Evolutionary conservation across 2,888 invertebrate species (phyloP).

Genomic region (Melanostoma scalare): DNA sequence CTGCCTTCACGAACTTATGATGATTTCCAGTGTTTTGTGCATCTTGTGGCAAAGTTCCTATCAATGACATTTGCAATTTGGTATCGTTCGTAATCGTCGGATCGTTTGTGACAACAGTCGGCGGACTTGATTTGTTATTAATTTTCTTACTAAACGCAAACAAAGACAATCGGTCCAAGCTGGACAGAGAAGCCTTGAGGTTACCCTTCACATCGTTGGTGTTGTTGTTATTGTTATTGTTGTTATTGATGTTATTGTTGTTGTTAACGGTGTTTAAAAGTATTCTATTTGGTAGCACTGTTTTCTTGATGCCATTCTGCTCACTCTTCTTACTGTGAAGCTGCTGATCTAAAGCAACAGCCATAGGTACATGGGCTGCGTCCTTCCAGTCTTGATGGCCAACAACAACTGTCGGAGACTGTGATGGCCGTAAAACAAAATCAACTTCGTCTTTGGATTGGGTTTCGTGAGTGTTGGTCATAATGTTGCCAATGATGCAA

Average conservation of each 20-base stretch:
- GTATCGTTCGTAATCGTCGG: constrained; percentile 48
- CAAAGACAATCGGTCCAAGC: constrained; percentile 75
- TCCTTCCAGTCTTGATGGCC: constrained; percentile 23
- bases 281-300: constrained; percentile 56
- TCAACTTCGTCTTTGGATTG: constrained; percentile 80
- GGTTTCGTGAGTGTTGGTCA: constrained; percentile 57
- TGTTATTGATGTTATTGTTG: constrained; percentile 33
- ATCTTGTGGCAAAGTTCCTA: constrained; percentile 73
- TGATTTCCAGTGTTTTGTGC: constrained; percentile 76
- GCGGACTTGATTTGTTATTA: constrained; percentile 69
- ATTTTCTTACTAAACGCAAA: constrained; percentile 76
- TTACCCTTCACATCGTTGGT: constrained; percentile 64
- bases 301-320: constrained; percentile 51
- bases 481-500: constrained; percentile 60
- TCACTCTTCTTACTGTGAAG: constrained; percentile 50
- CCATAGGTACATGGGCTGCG: constrained; percentile 7
- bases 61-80: constrained; percentile 55
- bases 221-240: constrained; percentile 39
- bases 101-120: constrained; percentile 53
- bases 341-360: constrained; percentile 7
- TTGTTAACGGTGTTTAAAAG: background rate
- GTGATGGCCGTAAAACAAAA: constrained; percentile 75
- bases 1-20: constrained; percentile 81
- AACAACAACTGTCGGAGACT: constrained; percentile 2
- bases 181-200: constrained; percentile 64